Percentiles rank a stretch among this genome's conserved stretches.
phyloP scores from a whole-genome alignment of 2,888 invertebrate genomes.

The Heliconius charithonia region DNA sequence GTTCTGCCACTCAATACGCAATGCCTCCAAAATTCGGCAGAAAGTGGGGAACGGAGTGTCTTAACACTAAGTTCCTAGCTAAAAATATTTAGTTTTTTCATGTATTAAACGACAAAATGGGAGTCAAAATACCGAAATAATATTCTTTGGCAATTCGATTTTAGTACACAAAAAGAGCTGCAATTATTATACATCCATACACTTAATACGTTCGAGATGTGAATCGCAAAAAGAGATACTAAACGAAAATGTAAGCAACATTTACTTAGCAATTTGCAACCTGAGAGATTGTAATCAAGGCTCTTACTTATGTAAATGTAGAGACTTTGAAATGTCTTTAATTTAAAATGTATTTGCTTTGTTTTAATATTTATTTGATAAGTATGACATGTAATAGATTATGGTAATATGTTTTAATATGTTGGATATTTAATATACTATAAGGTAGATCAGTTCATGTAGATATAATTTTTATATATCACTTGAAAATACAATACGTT shows the following conservation, averaged over 20 bases:
- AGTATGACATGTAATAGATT: too few species aligned
- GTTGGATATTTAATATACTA: too few species aligned
- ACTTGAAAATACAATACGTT: too few species aligned
- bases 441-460: too few species aligned
- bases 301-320: not conserved
- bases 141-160: not conserved
- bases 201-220: conserved; percentile 12
- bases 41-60: too few species aligned
- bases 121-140: not conserved
- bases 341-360: not conserved
- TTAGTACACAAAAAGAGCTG: conserved; percentile 9
- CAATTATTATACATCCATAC: not conserved
- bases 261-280: conserved; percentile 17
- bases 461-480: not conserved
- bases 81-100: too few species aligned
- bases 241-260: conserved; percentile 5
- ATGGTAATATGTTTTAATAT: too few species aligned
- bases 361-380: too few species aligned
- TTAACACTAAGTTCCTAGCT: too few species aligned
- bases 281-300: not conserved
- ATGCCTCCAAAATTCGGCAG: too few species aligned
- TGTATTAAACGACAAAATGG: not conserved
- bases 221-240: conserved; percentile 11
- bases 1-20: too few species aligned
- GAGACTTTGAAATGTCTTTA: not conserved